Percentiles rank a stretch among this genome's conserved stretches.
Conservation (phyloP, 2,888 invertebrate genomes). For the Polyommatus icarus region DNA sequence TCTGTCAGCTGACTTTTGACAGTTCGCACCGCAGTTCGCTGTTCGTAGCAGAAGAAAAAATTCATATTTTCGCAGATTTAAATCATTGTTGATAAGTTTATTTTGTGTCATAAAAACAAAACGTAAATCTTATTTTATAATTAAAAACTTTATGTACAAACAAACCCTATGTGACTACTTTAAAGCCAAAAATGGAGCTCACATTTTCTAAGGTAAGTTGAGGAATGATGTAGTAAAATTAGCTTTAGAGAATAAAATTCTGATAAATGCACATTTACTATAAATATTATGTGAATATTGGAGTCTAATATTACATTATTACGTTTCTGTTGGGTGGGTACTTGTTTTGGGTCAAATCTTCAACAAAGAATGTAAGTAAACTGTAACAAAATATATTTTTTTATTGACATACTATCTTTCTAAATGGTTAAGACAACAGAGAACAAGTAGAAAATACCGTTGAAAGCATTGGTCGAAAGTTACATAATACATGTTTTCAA, state of each 20-base stretch:
- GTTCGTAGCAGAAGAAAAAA: not conserved
- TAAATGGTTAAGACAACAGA: not conserved
- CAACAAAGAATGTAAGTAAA: not conserved
- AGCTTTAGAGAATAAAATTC: too few species aligned
- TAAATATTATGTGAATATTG: not conserved
- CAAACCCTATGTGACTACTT: not conserved
- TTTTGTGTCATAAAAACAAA: not conserved
- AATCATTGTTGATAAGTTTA: not conserved
- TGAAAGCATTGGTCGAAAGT: too few species aligned
- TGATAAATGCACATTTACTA: not conserved
- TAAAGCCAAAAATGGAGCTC: constrained; percentile 36
- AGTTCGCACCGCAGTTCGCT: not conserved
- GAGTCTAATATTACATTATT: not conserved
- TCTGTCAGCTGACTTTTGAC: not conserved
- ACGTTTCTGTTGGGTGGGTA: not conserved
- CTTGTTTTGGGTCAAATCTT: not conserved
- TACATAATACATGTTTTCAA: too few species aligned
- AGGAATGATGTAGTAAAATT: not conserved
- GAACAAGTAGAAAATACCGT: not conserved
- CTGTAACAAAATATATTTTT: not conserved
- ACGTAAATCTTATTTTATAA: not conserved
- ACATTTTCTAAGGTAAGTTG: constrained; percentile 40
- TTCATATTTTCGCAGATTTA: not conserved
- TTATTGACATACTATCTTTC: not conserved
- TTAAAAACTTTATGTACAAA: not conserved